phyloP scores from a whole-genome alignment of 2,888 invertebrate species.

The Saturnia pavonia region DNA sequence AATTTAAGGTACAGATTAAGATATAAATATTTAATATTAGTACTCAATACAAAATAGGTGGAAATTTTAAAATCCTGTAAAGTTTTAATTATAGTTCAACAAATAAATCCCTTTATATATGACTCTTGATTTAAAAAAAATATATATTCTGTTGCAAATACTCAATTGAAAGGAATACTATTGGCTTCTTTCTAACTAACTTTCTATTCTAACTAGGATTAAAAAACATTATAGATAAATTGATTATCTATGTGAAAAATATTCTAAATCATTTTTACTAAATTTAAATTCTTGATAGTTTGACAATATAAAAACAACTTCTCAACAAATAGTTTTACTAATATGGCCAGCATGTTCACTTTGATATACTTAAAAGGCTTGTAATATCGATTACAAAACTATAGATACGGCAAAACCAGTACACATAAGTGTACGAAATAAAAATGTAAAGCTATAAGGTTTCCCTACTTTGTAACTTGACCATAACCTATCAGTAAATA shows the following conservation, averaged over 20 bases:
- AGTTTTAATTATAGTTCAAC: neutral
- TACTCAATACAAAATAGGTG: neutral
- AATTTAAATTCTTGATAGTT: neutral
- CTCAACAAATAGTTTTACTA: neutral
- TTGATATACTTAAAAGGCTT: neutral
- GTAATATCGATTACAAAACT: neutral
- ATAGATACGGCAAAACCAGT: neutral
- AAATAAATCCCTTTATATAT: neutral
- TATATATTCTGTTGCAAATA: too few relatives aligned
- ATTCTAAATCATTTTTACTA: neutral
- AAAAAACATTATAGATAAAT: too few relatives aligned
- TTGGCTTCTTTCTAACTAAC: too few relatives aligned
- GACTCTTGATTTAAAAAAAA: neutral
- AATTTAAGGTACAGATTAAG: too few relatives aligned
- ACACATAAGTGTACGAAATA: neutral
- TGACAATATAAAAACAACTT: neutral
- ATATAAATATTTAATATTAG: too few relatives aligned
- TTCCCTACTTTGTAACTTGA: constrained; percentile 44
- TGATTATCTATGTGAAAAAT: neutral
- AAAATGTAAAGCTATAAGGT: constrained; percentile 35
- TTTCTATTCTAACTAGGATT: too few relatives aligned
- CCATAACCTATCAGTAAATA: constrained; percentile 50
- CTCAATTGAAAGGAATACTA: neutral
- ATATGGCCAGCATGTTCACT: neutral
- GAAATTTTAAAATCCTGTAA: neutral